A percentile compares a stretch with the other conserved stretches of the same genome.
Conservation (phyloP, 2,888 invertebrate genomes). For the Nezara viridula region DNA sequence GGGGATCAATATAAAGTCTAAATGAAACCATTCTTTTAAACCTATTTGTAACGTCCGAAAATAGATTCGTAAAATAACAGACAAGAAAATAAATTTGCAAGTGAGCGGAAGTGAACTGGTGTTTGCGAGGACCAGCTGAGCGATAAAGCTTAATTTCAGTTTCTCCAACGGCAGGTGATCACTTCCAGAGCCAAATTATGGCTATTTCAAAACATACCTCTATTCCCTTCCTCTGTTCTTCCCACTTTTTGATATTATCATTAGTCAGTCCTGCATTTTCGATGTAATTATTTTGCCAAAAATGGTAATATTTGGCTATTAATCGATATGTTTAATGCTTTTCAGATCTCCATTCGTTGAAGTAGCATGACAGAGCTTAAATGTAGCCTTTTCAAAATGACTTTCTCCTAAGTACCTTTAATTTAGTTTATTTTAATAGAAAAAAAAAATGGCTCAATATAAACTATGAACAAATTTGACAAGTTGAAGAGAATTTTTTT, state of each 20-base stretch:
- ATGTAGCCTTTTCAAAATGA: too few relatives aligned
- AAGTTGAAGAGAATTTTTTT: too few relatives aligned
- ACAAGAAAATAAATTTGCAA: background rate
- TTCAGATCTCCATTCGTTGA: too few relatives aligned
- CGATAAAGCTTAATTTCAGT: background rate
- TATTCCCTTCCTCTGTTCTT: background rate
- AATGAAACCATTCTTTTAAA: background rate
- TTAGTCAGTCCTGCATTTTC: background rate
- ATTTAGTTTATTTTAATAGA: too few relatives aligned
- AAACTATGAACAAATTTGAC: too few relatives aligned
- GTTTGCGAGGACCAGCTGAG: background rate
- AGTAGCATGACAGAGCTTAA: too few relatives aligned
- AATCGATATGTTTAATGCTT: background rate
- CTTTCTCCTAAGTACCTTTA: too few relatives aligned
- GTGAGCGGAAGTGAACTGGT: background rate
- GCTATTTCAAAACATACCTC: background rate
- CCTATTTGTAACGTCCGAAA: background rate
- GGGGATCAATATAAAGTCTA: background rate
- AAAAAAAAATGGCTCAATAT: too few relatives aligned
- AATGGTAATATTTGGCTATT: background rate
- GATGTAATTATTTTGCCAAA: background rate
- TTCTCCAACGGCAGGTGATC: background rate
- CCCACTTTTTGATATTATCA: background rate
- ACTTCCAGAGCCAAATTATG: background rate
- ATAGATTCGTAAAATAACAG: background rate